These are phyloP conservation scores for Lepilemur ruficaudatus DNA, from an alignment of 2,797 vertebrate species.

Conservation along the genomic window DNA sequence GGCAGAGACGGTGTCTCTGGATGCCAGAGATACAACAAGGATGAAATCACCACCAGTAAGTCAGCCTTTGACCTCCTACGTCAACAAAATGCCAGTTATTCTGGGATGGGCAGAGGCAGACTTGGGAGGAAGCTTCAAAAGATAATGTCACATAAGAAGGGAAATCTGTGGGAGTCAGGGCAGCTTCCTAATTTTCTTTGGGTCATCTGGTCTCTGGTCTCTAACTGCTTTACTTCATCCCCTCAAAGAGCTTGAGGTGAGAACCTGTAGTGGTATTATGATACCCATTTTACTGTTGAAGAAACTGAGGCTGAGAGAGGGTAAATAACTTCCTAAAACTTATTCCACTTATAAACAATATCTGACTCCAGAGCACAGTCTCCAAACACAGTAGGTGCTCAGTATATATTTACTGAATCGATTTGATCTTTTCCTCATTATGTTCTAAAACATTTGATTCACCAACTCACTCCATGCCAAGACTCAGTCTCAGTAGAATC, in stretches of 20 bases:
- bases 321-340: not conserved
- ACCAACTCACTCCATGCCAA: not conserved
- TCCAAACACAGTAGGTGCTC: not conserved
- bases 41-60: not conserved
- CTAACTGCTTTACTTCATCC: not conserved
- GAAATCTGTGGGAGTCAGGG: not conserved
- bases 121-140: not conserved
- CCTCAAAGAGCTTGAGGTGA: not conserved
- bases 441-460: not conserved
- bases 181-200: not conserved
- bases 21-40: not conserved
- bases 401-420: not conserved
- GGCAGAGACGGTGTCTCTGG: not conserved
- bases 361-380: not conserved
- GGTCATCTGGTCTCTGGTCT: not conserved
- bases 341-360: not conserved
- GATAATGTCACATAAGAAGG: not conserved
- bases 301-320: not conserved
- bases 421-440: not conserved
- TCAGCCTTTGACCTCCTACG: not conserved
- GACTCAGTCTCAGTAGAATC: not conserved
- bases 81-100: not conserved
- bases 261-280: not conserved
- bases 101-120: not conserved
- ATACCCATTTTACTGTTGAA: not conserved